Evolutionary conservation across 2,113 vertebrate genomes (phyloP), one percentile per base, ranked within the genome.

Genomic region (Mirza zaza): DNA sequence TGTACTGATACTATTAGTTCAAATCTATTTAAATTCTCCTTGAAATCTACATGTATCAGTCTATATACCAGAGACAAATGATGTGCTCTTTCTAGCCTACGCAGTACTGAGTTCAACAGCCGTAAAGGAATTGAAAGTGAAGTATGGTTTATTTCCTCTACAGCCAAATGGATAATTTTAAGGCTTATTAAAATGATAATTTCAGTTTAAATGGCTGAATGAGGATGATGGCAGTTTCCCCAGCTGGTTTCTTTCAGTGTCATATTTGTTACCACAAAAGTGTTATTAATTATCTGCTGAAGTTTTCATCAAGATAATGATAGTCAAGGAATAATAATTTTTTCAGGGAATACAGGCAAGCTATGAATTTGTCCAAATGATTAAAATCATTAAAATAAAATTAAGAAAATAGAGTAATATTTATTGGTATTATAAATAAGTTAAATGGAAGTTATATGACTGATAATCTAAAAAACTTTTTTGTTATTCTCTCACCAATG

Each of bases 181-280:
- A 67, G 79, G 75, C 76, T 96, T 1, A 17, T 98, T 98, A 98
- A 97, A 98, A 73, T 97, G 42, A 67, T 98, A 97, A 98, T 98
- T 98, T 98, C 87, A 75, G 92, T 97, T 94, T 97, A 59, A 95
- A 88, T 93, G 97, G 63, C 86, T 97, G 65, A 96, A 76, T 80
- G 92, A 94, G 14, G 39, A 93, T 90, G 87, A 80, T 1, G 0
- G n/a, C 63, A 73, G 67, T 94, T 95, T 97, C 63, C n/a, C 77
- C 65, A 4, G 12, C 77, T 97, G 85, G 71, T 87, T 97, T 97
- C 93, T 85, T 90, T 89, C 36, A 77, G 67, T 81, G 36, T 92
- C 0, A 0, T 45, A 91, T 76, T 79, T 82, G 57, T 96, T 91
- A 86, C 45, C 55, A 76, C 1, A 76, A 92, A 96, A 94, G 55